Base-by-base conservation (phyloP, 1,140 invertebrate species). In the Aphelenchoides fujianensis region DNA sequence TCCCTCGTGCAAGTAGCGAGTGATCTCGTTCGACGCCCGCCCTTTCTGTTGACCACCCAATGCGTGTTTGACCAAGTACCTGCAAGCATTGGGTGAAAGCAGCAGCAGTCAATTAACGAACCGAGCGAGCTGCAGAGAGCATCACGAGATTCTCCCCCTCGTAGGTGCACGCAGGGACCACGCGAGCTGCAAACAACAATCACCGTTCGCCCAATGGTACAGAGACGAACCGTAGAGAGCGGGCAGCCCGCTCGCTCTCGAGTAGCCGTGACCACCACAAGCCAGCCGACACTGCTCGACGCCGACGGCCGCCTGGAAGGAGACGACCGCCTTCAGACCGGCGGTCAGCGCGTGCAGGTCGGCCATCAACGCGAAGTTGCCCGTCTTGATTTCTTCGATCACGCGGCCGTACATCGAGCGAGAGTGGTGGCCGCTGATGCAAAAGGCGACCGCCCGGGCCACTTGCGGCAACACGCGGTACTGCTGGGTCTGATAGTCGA, bases 141-240 rank as follows among this genome's bases (percentile, higher is more conserved):
- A 97, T 86, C 12, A 96, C 93, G 0, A 92, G 94, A 83, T 96
- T 95, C 86, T 96, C 93, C 1, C 94, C 94, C 86, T 96, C 94
- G 82, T 95, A 95, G 1, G 93, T 71, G n/a, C n/a, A n/a, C n/a
- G n/a, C n/a, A n/a, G n/a, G n/a, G n/a, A n/a, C n/a, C 16, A 37
- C 48, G 9, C 93, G 92, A 27, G 30, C 69, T 0, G 91, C 92
- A 1, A 90, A 89, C 72, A 90, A 86, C 5, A 41, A 76, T 2
- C 0, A 32, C n/a, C n/a, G n/a, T n/a, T n/a, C n/a, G n/a, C n/a
- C n/a, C n/a, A n/a, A n/a, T n/a, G n/a, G n/a, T n/a, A n/a, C n/a
- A n/a, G n/a, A n/a, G n/a, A n/a, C n/a, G n/a, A n/a, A n/a, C n/a
- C n/a, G n/a, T n/a, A n/a, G n/a, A n/a, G n/a, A n/a, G n/a, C 28